phyloP scores from a whole-genome alignment of 2,888 invertebrate species.

The Salticus scenicus region DNA sequence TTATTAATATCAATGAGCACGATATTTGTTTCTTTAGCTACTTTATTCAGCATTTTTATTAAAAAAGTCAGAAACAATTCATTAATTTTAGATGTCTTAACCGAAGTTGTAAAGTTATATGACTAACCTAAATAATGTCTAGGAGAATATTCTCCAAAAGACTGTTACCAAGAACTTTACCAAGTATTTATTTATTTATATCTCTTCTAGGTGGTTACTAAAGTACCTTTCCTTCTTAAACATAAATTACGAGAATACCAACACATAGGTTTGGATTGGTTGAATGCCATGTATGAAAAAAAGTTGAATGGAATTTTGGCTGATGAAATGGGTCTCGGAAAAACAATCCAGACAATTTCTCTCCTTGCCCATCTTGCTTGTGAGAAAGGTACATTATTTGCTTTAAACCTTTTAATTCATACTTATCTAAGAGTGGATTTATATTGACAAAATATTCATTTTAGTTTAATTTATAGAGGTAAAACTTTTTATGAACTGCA shows the following conservation, averaged over 20 bases:
- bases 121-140: too few species aligned
- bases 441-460: neutral
- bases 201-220: constrained; percentile 85
- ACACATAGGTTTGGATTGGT: constrained; percentile 97
- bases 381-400: constrained; percentile 80
- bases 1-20: too few species aligned
- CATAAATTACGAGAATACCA: constrained; percentile 95
- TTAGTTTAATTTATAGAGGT: too few species aligned
- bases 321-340: constrained; percentile 97
- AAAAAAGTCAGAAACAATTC: too few species aligned
- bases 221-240: constrained; percentile 93
- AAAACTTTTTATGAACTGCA: too few species aligned
- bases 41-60: too few species aligned
- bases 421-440: neutral
- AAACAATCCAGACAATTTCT: constrained; percentile 97
- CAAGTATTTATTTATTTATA: too few species aligned
- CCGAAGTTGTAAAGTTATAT: too few species aligned
- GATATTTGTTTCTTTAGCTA: too few species aligned
- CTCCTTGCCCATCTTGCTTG: constrained; percentile 94
- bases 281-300: constrained; percentile 95
- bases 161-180: too few species aligned
- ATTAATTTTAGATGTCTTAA: too few species aligned
- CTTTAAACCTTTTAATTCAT: neutral
- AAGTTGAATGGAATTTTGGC: constrained; percentile 96
- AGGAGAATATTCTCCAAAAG: too few species aligned